Evolutionary conservation across 1,140 invertebrate species (phyloP).

Genomic region (Pectinophora gossypiella): DNA sequence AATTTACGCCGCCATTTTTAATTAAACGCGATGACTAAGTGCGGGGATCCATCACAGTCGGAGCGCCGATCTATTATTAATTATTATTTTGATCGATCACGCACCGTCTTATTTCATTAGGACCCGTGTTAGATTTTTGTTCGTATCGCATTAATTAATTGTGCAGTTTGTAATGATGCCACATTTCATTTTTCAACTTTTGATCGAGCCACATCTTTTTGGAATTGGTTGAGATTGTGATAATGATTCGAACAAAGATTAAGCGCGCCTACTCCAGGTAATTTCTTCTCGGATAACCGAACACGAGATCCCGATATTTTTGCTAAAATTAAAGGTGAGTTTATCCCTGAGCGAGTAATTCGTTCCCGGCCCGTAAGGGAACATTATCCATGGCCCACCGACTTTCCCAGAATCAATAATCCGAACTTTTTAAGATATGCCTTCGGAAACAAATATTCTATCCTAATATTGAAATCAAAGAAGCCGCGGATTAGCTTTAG

Average conservation of each 20-base stretch:
- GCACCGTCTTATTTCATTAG: constrained; percentile 66
- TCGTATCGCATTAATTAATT: constrained; percentile 46
- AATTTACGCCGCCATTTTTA: constrained; percentile 66
- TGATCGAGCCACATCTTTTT: too few species aligned
- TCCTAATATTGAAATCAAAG: constrained; percentile 52
- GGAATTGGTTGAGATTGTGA: too few species aligned
- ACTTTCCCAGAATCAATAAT: constrained; percentile 69
- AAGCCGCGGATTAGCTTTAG: constrained; percentile 57
- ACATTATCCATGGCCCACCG: constrained; percentile 56
- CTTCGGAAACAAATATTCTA: constrained; percentile 58
- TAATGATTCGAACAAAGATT: too few species aligned
- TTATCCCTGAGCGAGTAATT: constrained; percentile 65
- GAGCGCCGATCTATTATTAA: constrained; percentile 68
- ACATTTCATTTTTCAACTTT: too few species aligned
- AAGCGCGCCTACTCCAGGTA: constrained; percentile 40
- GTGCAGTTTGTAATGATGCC: constrained; percentile 30
- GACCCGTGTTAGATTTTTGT: constrained; percentile 48
- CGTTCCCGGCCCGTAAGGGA: constrained; percentile 51
- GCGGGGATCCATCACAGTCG: constrained; percentile 61
- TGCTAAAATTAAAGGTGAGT: constrained; percentile 57
- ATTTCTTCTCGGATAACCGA: constrained; percentile 48
- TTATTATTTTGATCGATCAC: constrained; percentile 74
- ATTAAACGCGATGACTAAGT: constrained; percentile 74
- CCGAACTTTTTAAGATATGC: constrained; percentile 55
- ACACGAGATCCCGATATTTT: constrained; percentile 48